These are phyloP conservation scores for Chaetodon trifasciatus DNA, from an alignment of 2,797 vertebrate species.

Conservation along the genomic window DNA sequence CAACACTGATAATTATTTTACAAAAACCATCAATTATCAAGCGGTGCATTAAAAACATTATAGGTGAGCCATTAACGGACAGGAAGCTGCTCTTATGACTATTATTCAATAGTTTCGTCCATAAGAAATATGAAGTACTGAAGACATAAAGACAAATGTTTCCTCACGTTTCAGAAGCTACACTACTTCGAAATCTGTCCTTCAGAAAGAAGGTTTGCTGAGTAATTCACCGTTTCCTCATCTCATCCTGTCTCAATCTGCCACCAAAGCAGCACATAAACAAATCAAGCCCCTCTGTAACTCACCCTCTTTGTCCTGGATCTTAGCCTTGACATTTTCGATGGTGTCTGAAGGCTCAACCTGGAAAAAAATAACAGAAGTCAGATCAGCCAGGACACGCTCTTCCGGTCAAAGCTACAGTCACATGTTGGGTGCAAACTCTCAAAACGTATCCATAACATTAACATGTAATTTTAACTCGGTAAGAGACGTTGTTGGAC, in stretches of 20 bases:
- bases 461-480: accelerated
- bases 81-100: too few relatives aligned
- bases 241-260: not conserved
- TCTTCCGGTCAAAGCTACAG: not conserved
- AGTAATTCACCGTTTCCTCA: too few relatives aligned
- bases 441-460: accelerated
- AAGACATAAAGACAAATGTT: too few relatives aligned
- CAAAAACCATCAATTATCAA: too few relatives aligned
- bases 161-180: too few relatives aligned
- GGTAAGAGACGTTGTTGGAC: accelerated
- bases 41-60: too few relatives aligned
- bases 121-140: too few relatives aligned
- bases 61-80: too few relatives aligned
- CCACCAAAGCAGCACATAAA: not conserved
- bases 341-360: constrained; percentile 98
- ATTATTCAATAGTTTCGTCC: too few relatives aligned
- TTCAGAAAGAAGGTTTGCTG: not conserved
- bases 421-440: not conserved
- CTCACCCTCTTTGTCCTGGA: constrained; percentile 98
- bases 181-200: not conserved
- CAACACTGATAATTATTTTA: too few relatives aligned
- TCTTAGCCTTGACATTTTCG: constrained; percentile 98
- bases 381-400: constrained; percentile 14
- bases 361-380: constrained; percentile 69
- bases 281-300: not conserved